Evolutionary conservation across 2,888 invertebrate genomes (phyloP).

Genomic region (Sepioteuthis lessoniana): DNA sequence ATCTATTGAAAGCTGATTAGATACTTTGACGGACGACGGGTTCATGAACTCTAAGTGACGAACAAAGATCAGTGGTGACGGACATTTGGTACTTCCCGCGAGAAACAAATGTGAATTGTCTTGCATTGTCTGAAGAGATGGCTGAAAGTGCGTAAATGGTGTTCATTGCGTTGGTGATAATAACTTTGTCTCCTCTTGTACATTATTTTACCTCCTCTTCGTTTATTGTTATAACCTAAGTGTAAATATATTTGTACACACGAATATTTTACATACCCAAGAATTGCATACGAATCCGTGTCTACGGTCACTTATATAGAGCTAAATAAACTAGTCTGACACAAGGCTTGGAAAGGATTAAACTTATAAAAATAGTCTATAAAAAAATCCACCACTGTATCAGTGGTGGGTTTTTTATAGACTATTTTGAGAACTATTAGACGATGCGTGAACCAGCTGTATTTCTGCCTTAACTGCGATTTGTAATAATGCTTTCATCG

Average conservation of each 20-base stretch:
- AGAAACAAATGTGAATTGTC: neutral
- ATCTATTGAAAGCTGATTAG: constrained; percentile 33
- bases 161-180: neutral
- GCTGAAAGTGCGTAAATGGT: neutral
- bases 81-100: neutral
- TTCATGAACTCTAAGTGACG: neutral
- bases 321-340: too few species aligned
- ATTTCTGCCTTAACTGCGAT: too few species aligned
- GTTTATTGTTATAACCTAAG: neutral
- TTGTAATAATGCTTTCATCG: too few species aligned
- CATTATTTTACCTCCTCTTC: neutral
- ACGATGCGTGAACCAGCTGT: too few species aligned
- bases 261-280: neutral
- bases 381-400: too few species aligned
- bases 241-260: neutral
- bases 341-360: too few species aligned
- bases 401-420: too few species aligned
- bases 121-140: neutral
- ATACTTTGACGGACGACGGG: neutral
- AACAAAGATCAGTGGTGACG: neutral
- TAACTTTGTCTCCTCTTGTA: neutral
- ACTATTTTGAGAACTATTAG: too few species aligned
- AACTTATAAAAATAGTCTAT: too few species aligned
- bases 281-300: too few species aligned
- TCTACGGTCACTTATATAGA: too few species aligned